Evolutionary conservation across 2,888 invertebrate genomes (phyloP).

Genomic region (Frankliniella intonsa): DNA sequence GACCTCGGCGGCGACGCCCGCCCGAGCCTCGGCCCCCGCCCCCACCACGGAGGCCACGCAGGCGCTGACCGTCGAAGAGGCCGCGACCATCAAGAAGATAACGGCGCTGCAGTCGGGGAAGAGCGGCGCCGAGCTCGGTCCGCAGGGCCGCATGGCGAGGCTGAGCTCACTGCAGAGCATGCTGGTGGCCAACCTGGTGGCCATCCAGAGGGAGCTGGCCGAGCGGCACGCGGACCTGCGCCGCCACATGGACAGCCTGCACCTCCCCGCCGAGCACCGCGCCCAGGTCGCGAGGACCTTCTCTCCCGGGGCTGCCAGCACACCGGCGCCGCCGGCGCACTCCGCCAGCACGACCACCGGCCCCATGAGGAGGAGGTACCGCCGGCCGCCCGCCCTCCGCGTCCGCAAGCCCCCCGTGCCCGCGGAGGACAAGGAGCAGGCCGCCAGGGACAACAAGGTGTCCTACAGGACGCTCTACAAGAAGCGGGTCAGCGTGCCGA

Average conservation of each 20-base stretch:
- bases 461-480: constrained; percentile 16
- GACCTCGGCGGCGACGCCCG: not conserved
- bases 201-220: constrained; percentile 14
- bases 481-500: not conserved
- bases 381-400: not conserved
- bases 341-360: not conserved
- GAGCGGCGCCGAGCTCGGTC: too few species aligned
- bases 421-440: not conserved
- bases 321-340: not conserved
- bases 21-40: too few species aligned
- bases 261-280: constrained; percentile 14
- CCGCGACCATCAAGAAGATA: not conserved
- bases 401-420: not conserved
- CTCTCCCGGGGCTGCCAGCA: not conserved
- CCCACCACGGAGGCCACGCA: not conserved
- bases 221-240: not conserved
- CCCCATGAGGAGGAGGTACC: not conserved
- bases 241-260: not conserved
- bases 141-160: not conserved
- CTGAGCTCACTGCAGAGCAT: constrained; percentile 18
- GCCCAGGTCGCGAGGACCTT: not conserved
- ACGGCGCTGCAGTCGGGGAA: not conserved
- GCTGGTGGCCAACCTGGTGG: not conserved
- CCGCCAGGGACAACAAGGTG: not conserved
- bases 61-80: not conserved